These are phyloP conservation scores for Agrenia bidenticulata DNA, from an alignment of 2,888 invertebrate species.

Conservation along the genomic window DNA sequence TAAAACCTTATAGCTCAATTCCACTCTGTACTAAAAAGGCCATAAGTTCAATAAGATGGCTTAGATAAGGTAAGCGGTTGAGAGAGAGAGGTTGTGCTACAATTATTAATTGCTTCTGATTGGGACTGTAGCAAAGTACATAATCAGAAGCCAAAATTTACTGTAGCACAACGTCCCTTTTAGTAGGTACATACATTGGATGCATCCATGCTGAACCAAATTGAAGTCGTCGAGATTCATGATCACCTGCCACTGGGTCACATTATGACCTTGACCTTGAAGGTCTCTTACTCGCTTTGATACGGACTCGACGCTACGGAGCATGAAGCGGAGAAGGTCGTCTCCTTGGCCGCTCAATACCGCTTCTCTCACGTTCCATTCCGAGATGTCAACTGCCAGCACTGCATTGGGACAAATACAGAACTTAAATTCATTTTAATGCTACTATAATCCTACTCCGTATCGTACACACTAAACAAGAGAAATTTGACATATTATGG, in stretches of 20 bases:
- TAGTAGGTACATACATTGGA: slow-evolving; percentile 10
- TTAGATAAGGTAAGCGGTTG: too few relatives aligned
- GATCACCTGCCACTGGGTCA: slow-evolving; percentile 16
- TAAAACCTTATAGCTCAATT: too few relatives aligned
- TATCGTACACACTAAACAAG: too few relatives aligned
- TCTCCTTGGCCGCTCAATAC: neutral
- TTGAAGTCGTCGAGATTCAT: slow-evolving; percentile 15
- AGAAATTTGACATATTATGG: too few relatives aligned
- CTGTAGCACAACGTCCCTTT: too few relatives aligned
- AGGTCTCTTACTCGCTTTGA: neutral
- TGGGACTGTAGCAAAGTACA: too few relatives aligned
- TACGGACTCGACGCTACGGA: slow-evolving; percentile 1
- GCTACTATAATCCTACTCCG: too few relatives aligned
- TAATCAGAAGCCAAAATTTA: too few relatives aligned
- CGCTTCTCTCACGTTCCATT: slow-evolving; percentile 7
- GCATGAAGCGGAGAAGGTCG: neutral
- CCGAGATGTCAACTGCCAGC: slow-evolving; percentile 8
- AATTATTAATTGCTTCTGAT: too few relatives aligned
- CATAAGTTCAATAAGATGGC: too few relatives aligned
- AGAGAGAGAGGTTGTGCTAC: too few relatives aligned
- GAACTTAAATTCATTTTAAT: too few relatives aligned
- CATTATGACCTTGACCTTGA: slow-evolving; percentile 3
- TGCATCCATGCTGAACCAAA: slow-evolving; percentile 9
- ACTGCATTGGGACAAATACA: neutral
- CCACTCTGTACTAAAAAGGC: neutral